A percentile compares a stretch with the other conserved stretches of the same genome.
These are phyloP conservation scores for Epinotia brunnichana DNA, from an alignment of 2,888 invertebrate species.

Conservation along the genomic window DNA sequence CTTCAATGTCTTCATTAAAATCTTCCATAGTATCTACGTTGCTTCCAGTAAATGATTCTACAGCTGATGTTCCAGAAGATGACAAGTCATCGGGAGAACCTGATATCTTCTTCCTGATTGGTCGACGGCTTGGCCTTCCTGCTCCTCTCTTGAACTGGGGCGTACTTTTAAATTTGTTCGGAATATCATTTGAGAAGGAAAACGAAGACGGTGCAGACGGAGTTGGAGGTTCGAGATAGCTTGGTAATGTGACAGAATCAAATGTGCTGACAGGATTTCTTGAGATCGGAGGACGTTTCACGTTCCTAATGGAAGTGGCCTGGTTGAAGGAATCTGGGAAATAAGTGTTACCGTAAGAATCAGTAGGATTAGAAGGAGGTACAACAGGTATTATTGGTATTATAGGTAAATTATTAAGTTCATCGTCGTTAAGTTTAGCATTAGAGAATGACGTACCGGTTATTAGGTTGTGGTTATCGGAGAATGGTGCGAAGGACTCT, in stretches of 20 bases:
- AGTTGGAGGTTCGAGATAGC: conserved; percentile 78
- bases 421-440: conserved; percentile 67
- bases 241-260: conserved; percentile 73
- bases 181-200: conserved; percentile 66
- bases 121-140: conserved; percentile 70
- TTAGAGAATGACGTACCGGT: conserved; percentile 66
- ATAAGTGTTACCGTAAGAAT: conserved; percentile 76
- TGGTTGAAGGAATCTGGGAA: conserved; percentile 77
- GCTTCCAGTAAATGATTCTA: conserved; percentile 64
- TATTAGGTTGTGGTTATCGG: conserved; percentile 70
- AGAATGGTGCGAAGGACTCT: conserved; percentile 65
- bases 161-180: conserved; percentile 67
- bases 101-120: conserved; percentile 76
- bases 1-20: conserved; percentile 64
- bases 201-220: conserved; percentile 70
- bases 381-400: conserved; percentile 27
- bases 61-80: conserved; percentile 73
- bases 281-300: conserved; percentile 65
- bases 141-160: conserved; percentile 72
- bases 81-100: conserved; percentile 72
- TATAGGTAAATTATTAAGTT: conserved; percentile 51
- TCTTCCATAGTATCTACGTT: conserved; percentile 69
- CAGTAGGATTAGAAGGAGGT: conserved; percentile 61
- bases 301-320: conserved; percentile 70
- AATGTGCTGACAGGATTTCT: conserved; percentile 58